phyloP scores from a whole-genome alignment of 2,888 invertebrate species.

The Epinotia demarniana region DNA sequence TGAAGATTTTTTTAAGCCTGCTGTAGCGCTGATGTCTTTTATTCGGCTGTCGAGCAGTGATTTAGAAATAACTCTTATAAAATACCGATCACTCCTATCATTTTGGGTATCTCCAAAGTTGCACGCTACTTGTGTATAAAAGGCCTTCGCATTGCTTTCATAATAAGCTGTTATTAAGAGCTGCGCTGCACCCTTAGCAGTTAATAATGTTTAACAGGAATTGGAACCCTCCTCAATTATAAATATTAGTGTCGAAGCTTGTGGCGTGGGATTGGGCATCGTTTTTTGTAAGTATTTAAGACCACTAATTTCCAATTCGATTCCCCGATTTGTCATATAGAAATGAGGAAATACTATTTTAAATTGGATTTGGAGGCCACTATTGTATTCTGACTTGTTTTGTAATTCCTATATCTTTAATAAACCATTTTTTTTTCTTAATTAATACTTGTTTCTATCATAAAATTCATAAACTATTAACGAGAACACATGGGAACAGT shows the following conservation, averaged over 20 bases:
- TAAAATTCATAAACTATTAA: neutral
- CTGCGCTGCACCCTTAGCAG: conserved; percentile 16
- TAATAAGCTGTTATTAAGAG: conserved; percentile 18
- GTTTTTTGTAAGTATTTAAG: neutral
- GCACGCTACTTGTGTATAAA: neutral
- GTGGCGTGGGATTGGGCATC: neutral
- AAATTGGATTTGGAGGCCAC: neutral
- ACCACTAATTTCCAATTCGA: too few relatives aligned
- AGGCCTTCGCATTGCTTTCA: neutral
- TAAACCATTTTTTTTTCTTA: too few relatives aligned
- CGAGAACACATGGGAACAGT: too few relatives aligned
- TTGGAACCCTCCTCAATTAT: conserved; percentile 16
- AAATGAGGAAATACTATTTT: neutral
- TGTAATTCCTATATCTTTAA: too few relatives aligned
- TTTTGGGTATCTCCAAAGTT: conserved; percentile 3
- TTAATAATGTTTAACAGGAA: conserved; percentile 21
- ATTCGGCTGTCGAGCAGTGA: neutral
- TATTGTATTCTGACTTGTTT: too few relatives aligned
- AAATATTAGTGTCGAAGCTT: neutral
- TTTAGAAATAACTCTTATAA: neutral
- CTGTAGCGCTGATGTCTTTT: too few relatives aligned
- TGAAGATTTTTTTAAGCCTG: neutral
- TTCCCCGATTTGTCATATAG: too few relatives aligned
- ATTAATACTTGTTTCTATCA: neutral
- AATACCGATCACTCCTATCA: neutral